Conservation (phyloP, 2,113 vertebrate species). For the Takifugu bimaculatus region DNA sequence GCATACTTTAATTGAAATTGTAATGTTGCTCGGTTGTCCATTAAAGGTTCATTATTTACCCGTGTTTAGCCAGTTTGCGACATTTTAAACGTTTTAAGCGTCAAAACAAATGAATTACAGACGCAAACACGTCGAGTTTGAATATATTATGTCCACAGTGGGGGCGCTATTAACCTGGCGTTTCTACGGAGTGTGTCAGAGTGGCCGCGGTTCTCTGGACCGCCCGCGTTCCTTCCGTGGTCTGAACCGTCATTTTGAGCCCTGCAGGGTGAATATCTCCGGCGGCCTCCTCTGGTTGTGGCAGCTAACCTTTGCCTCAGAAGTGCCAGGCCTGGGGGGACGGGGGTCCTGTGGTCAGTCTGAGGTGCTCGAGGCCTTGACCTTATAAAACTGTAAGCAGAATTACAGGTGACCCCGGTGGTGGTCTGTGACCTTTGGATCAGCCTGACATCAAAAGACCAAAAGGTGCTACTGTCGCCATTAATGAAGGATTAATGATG, state of each 20-base stretch:
- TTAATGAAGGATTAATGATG: slow-evolving; percentile 1
- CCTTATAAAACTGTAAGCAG: slow-evolving; percentile 32
- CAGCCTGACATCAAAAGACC: neutral
- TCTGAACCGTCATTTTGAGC: neutral
- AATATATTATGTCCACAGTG: neutral
- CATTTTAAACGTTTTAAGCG: too few species aligned
- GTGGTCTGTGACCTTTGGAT: slow-evolving; percentile 48
- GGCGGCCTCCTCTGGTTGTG: slow-evolving; percentile 13
- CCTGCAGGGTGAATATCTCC: slow-evolving; percentile 5
- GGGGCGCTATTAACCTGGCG: neutral
- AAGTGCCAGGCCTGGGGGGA: slow-evolving; percentile 15
- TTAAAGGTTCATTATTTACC: neutral
- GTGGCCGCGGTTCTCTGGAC: neutral
- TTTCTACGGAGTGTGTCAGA: neutral
- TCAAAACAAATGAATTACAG: too few species aligned
- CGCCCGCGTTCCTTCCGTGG: neutral
- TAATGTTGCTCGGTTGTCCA: neutral
- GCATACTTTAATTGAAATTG: neutral
- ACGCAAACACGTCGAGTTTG: neutral
- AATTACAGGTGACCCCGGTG: slow-evolving; percentile 24
- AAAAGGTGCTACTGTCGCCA: slow-evolving; percentile 16
- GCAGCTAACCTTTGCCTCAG: slow-evolving; percentile 58
- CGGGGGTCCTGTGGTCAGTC: slow-evolving; percentile 9
- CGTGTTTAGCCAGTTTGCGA: too few species aligned
- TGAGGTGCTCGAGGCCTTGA: slow-evolving; percentile 31